These are phyloP conservation scores for Trichopoda pennipes DNA, from an alignment of 2,888 invertebrate genomes.

Conservation along the genomic window DNA sequence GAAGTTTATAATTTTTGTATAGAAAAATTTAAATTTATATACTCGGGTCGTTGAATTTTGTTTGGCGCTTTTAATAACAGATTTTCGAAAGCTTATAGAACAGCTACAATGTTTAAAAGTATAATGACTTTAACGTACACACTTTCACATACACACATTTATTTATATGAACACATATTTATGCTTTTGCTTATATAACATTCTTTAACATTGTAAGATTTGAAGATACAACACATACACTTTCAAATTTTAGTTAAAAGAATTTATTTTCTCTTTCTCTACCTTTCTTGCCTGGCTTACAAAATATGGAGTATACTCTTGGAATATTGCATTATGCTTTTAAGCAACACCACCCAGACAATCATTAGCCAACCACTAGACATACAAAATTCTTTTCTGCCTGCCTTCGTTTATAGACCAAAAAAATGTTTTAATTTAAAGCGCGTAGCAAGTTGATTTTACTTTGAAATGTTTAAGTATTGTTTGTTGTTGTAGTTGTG, in stretches of 20 bases:
- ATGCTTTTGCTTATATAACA: constrained; percentile 9
- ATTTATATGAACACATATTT: neutral
- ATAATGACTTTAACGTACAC: constrained; percentile 58
- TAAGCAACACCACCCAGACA: too few species aligned
- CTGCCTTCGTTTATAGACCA: neutral
- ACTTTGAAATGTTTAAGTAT: neutral
- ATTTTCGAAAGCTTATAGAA: constrained; percentile 26
- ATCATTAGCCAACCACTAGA: too few species aligned
- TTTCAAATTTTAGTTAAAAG: neutral
- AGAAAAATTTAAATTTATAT: neutral
- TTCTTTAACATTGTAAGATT: neutral
- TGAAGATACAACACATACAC: neutral
- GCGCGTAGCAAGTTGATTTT: constrained; percentile 55
- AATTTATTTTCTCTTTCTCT: too few species aligned
- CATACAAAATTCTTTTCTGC: neutral
- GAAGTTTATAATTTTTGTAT: neutral
- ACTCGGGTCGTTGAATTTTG: neutral
- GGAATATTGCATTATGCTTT: too few species aligned
- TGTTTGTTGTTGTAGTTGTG: neutral
- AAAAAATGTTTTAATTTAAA: constrained; percentile 4
- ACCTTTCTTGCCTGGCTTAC: too few species aligned
- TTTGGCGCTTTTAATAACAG: neutral
- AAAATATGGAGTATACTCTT: too few species aligned
- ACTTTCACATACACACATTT: constrained; percentile 5
- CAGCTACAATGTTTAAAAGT: constrained; percentile 38